Conservation (phyloP, 2,888 invertebrate genomes). For the Drosophila multiciliata region DNA sequence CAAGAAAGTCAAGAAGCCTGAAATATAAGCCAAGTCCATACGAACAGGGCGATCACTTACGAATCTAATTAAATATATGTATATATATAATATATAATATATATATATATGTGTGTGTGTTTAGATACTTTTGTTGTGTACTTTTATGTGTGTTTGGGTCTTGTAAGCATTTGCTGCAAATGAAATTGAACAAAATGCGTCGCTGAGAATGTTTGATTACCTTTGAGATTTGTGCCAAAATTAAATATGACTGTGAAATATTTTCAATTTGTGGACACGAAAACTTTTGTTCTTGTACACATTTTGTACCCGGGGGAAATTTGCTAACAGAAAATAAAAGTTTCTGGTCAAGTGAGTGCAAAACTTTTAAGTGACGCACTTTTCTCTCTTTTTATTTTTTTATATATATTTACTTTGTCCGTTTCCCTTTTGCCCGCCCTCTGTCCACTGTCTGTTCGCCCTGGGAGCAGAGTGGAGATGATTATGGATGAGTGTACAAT, state of each 20-base stretch:
- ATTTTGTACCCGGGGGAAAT: constrained; percentile 74
- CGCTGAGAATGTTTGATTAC: constrained; percentile 68
- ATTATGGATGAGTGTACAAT: constrained; percentile 57
- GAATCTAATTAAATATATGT: constrained; percentile 62
- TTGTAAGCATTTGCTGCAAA: constrained; percentile 19
- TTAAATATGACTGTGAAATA: constrained; percentile 80
- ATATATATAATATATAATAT: constrained; percentile 2
- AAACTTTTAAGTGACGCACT: constrained; percentile 81
- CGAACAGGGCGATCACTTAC: constrained; percentile 52
- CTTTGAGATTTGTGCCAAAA: constrained; percentile 69
- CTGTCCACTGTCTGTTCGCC: background rate
- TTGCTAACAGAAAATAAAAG: constrained; percentile 80
- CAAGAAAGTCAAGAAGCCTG: constrained; percentile 61
- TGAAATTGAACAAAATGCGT: constrained; percentile 44
- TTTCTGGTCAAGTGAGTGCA: constrained; percentile 81
- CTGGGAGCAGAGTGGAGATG: constrained; percentile 14
- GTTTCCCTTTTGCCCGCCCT: background rate
- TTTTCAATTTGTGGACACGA: constrained; percentile 81
- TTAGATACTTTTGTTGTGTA: background rate
- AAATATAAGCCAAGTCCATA: constrained; percentile 51
- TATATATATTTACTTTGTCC: background rate
- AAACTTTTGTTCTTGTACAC: constrained; percentile 45
- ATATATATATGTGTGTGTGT: background rate
- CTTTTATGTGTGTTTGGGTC: background rate
- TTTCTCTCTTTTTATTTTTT: constrained; percentile 64